Evolutionary conservation across 2,888 invertebrate genomes (phyloP).

Genomic region (Anorthoa munda): DNA sequence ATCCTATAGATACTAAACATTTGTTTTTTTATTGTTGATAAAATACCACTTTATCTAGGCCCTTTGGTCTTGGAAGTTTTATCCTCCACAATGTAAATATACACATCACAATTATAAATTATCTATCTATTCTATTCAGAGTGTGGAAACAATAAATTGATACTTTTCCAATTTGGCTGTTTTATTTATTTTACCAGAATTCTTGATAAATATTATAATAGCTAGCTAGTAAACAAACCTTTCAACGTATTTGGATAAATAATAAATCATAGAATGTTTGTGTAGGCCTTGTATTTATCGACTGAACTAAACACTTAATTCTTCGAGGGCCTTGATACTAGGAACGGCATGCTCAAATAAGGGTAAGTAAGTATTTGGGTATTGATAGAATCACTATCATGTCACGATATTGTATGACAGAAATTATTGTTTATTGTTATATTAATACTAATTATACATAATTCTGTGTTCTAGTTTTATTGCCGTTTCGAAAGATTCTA

Average conservation of each 20-base stretch:
- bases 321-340: not conserved
- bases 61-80: slow-evolving; percentile 23
- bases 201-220: not conserved
- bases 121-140: slow-evolving; percentile 77
- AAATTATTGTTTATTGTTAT: not conserved
- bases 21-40: no score
- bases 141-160: slow-evolving; percentile 88
- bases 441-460: not conserved
- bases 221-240: slow-evolving; percentile 1
- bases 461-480: not conserved
- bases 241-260: slow-evolving; percentile 6
- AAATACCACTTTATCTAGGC: no score
- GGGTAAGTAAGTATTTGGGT: slow-evolving; percentile 2
- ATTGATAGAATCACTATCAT: not conserved
- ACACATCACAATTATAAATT: slow-evolving; percentile 66
- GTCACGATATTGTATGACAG: not conserved
- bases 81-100: slow-evolving; percentile 74
- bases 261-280: slow-evolving; percentile 18
- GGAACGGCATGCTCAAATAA: not conserved
- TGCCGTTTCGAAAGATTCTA: not conserved
- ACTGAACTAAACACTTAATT: slow-evolving; percentile 15
- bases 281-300: slow-evolving; percentile 24
- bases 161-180: slow-evolving; percentile 82
- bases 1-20: no score
- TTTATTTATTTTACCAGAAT: slow-evolving; percentile 64